Base-by-base conservation (phyloP, 2,113 vertebrate species). In the Beaufortia kweichowensis region DNA sequence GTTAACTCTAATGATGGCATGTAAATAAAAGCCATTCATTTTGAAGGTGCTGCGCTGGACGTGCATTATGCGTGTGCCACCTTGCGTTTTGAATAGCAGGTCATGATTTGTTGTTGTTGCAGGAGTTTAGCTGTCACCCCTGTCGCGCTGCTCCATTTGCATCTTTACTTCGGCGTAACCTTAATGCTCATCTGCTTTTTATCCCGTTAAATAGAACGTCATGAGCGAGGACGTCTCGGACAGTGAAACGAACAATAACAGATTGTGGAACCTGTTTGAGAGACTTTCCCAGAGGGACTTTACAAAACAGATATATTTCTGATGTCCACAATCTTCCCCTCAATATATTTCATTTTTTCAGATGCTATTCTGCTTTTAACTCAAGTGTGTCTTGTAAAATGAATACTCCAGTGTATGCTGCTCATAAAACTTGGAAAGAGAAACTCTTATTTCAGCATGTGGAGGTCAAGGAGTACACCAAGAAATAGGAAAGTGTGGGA, bases 401-500 rank as follows among this genome's bases (percentile, higher is more conserved):
- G 1, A 61, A 35, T 70, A 79, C 39, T 79, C 68, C 62, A 65
- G 61, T 15, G 61, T 31, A 57, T 69, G 43, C 69, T 63, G 57
- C 64, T 23, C 8, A 59, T 41, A 43, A 79, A 70, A 75, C 63
- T 35, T 68, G 71, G 57, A 68, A 77, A 60, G 53, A 57, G 15
- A 78, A 78, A 59, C 53, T 70, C 11, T 17, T 7, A 23, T 55
- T 77, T 68, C 60, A 67, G 79, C 63, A 62, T 55, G 59, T n/a
- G n/a, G n/a, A 77, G 78, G 63, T 70, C 73, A 63, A 48, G 48
- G 35, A 61, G 53, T 53, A 69, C 68, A 60, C 59, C 26, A 66
- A 59, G 50, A 75, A 55, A 61, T 24, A 80, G 77, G 55, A 75
- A 75, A 75, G 68, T 78, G 64, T 80, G 60, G 67, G 77, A 79